These are phyloP conservation scores for Achatina immaculata DNA, from an alignment of 1,140 invertebrate species.

Conservation along the genomic window DNA sequence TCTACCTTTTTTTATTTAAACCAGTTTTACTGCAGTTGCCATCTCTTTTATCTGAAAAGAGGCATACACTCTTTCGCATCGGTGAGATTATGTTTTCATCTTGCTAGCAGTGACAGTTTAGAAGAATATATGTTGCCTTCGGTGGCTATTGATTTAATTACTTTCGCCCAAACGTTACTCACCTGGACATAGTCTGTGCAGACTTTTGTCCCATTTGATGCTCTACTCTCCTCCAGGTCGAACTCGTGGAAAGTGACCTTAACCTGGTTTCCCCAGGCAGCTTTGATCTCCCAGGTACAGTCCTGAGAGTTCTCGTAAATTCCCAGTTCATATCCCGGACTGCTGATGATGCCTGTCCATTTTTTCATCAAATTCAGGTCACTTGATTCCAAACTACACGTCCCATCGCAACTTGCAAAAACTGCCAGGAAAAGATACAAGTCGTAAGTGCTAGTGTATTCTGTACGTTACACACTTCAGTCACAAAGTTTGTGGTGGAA, in stretches of 20 bases:
- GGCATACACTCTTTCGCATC: too few species aligned
- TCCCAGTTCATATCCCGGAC: constrained; percentile 16
- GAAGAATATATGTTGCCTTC: neutral
- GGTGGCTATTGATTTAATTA: too few species aligned
- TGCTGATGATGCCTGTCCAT: constrained; percentile 34
- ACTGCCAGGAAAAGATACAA: too few species aligned
- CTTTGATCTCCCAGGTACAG: constrained; percentile 34
- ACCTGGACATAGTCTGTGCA: neutral
- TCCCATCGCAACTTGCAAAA: too few species aligned
- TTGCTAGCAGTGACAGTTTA: neutral
- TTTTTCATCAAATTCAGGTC: constrained; percentile 12
- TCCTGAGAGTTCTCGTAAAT: constrained; percentile 31
- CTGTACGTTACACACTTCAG: too few species aligned
- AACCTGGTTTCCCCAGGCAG: constrained; percentile 35
- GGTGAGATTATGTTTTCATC: neutral
- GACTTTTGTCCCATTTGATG: neutral
- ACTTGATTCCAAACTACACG: too few species aligned
- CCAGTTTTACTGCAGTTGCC: too few species aligned
- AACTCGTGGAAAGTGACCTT: constrained; percentile 35
- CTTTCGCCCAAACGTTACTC: neutral
- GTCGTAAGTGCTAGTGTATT: too few species aligned
- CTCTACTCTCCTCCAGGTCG: constrained; percentile 34
- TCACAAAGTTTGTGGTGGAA: too few species aligned
- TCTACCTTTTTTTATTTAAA: too few species aligned
- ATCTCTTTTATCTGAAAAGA: too few species aligned